These are phyloP conservation scores for Antigone vipio DNA, from an alignment of 2,113 vertebrate species.

Conservation along the genomic window DNA sequence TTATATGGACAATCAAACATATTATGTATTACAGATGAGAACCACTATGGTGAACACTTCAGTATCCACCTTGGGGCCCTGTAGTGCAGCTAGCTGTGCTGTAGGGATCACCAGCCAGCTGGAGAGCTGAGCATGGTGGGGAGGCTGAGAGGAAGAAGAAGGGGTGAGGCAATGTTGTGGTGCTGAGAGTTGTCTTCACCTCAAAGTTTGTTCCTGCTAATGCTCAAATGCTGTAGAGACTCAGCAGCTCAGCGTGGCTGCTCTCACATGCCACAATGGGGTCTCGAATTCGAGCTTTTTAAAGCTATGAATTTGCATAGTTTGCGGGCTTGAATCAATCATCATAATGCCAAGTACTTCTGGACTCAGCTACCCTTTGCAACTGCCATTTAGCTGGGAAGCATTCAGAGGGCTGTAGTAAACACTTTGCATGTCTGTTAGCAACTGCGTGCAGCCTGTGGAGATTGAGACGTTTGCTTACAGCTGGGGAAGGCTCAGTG, in stretches of 20 bases:
- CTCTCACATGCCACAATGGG: not conserved
- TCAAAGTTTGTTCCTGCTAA: not conserved
- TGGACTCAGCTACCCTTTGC: not conserved
- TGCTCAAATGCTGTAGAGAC: not conserved
- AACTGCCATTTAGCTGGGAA: not conserved
- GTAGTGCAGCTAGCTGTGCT: not conserved
- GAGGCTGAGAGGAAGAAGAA: not conserved
- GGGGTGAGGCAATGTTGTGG: not conserved
- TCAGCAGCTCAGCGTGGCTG: not conserved
- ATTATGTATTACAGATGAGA: not conserved
- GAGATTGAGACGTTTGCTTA: not conserved
- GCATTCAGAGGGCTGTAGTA: not conserved
- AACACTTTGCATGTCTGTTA: not conserved
- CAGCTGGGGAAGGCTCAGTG: not conserved
- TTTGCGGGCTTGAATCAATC: not conserved
- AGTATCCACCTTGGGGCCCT: not conserved
- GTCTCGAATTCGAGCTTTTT: not conserved
- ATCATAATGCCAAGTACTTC: not conserved
- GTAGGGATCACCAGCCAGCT: not conserved
- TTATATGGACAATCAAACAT: not conserved
- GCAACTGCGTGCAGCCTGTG: rapidly evolving
- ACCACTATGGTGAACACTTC: not conserved
- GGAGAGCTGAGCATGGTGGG: not conserved
- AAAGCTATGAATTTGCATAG: not conserved
- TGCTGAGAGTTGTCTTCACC: not conserved